Evolutionary conservation across 2,888 invertebrate species (phyloP).

Genomic region (Conus canariensis): DNA sequence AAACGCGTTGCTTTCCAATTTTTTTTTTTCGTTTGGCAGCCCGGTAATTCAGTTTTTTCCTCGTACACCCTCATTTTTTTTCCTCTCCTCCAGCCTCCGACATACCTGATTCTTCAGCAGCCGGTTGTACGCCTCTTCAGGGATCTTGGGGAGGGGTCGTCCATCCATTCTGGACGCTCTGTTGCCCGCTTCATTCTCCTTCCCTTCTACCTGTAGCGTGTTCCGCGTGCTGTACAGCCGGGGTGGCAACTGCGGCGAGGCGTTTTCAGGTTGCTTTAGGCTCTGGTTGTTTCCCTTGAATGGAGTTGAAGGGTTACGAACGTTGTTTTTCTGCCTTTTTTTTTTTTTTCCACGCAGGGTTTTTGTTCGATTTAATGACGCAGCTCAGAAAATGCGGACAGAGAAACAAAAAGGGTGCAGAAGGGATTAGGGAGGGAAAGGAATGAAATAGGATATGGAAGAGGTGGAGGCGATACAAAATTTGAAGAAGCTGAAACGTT

Average conservation of each 20-base stretch:
- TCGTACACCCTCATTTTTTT: background rate
- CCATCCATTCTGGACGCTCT: constrained; percentile 31
- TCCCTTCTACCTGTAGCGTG: background rate
- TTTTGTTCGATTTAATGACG: background rate
- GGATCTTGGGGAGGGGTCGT: constrained; percentile 27
- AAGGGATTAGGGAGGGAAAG: background rate
- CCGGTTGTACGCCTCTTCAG: constrained; percentile 35
- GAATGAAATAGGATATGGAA: too few relatives aligned
- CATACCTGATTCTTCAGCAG: constrained; percentile 29
- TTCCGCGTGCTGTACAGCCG: constrained; percentile 31
- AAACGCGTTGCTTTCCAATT: too few relatives aligned
- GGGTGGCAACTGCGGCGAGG: constrained; percentile 24
- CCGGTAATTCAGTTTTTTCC: background rate
- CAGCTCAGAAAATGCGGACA: too few relatives aligned
- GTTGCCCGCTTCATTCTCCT: background rate
- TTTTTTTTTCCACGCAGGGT: too few relatives aligned
- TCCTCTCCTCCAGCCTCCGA: background rate
- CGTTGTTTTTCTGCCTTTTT: too few relatives aligned
- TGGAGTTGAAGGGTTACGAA: too few relatives aligned
- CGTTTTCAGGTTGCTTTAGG: background rate
- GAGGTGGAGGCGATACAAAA: background rate
- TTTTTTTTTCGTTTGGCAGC: too few relatives aligned
- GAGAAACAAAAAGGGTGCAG: background rate
- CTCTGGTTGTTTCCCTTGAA: background rate
- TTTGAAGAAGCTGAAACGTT: too few relatives aligned